Evolutionary conservation across 1,140 invertebrate genomes (phyloP).

Genomic region (Lithobius niger): DNA sequence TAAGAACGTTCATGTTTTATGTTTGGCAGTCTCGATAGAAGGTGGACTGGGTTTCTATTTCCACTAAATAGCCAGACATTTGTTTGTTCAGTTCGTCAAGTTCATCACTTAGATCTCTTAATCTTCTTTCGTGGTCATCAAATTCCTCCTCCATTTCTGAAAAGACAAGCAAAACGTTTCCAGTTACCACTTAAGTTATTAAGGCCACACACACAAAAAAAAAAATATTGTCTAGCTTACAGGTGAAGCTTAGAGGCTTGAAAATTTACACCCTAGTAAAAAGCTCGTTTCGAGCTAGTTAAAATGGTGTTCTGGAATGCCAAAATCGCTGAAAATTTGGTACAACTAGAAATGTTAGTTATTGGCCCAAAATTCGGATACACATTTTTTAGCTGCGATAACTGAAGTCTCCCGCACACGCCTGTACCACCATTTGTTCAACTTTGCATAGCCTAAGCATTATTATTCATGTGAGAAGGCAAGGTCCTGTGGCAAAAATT

Average conservation of each 20-base stretch:
- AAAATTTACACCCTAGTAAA: background rate
- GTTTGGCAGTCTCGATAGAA: conserved; percentile 35
- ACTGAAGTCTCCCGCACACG: too few species aligned
- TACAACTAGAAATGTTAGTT: too few species aligned
- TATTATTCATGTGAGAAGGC: too few species aligned
- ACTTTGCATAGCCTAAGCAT: too few species aligned
- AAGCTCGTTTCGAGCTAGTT: background rate
- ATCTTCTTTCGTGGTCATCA: conserved; percentile 32
- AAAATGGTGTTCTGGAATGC: background rate
- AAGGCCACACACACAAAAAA: conserved; percentile 3
- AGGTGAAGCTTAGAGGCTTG: background rate
- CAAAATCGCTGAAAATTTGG: background rate
- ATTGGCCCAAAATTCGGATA: too few species aligned
- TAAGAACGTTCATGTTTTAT: too few species aligned
- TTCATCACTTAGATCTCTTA: conserved; percentile 30
- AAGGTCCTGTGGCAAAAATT: too few species aligned
- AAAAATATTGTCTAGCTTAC: background rate
- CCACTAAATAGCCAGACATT: conserved; percentile 35
- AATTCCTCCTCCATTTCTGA: conserved; percentile 39
- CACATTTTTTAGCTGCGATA: too few species aligned
- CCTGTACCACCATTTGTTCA: too few species aligned
- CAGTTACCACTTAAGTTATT: too few species aligned
- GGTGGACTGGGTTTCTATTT: conserved; percentile 34
- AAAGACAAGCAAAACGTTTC: conserved; percentile 20
- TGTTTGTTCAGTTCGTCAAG: conserved; percentile 33